These are phyloP conservation scores for Podarcis cretensis DNA, from an alignment of 2,113 vertebrate species.

Conservation along the genomic window DNA sequence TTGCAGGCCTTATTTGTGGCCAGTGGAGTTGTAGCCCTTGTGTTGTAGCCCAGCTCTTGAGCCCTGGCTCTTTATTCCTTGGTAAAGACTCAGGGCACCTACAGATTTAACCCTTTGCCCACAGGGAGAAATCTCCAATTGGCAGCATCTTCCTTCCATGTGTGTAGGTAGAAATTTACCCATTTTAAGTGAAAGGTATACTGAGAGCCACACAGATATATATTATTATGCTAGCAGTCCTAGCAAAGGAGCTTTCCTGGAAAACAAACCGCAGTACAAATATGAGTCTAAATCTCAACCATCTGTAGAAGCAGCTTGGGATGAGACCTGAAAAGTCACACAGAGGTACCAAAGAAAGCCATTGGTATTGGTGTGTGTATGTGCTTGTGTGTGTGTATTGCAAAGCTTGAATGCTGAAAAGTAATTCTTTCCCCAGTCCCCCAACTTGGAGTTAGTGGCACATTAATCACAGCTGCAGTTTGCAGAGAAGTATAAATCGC, in stretches of 20 bases:
- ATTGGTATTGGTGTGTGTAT: too few species aligned
- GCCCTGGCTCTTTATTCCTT: neutral
- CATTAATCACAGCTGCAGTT: neutral
- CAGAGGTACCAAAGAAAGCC: neutral
- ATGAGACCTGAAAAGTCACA: neutral
- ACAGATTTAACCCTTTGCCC: neutral
- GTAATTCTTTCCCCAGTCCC: neutral
- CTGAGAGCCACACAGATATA: neutral
- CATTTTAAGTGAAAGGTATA: neutral
- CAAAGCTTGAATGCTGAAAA: neutral
- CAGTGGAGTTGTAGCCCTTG: neutral
- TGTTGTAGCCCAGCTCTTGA: neutral
- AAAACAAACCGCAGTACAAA: neutral
- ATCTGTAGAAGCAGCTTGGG: neutral
- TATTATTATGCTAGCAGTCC: neutral
- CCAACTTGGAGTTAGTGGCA: neutral
- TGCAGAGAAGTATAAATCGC: neutral
- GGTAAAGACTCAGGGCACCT: neutral
- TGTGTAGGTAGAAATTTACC: neutral
- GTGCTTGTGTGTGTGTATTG: too few species aligned
- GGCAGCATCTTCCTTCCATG: neutral
- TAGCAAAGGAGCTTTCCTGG: neutral
- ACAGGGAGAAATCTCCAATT: neutral
- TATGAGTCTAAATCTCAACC: neutral
- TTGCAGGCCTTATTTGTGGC: neutral